Evolutionary conservation across 35 echinoderm and acorn worm species (phyloP), one percentile per base, ranked within the genome.

Genomic region (Patiria miniata): DNA sequence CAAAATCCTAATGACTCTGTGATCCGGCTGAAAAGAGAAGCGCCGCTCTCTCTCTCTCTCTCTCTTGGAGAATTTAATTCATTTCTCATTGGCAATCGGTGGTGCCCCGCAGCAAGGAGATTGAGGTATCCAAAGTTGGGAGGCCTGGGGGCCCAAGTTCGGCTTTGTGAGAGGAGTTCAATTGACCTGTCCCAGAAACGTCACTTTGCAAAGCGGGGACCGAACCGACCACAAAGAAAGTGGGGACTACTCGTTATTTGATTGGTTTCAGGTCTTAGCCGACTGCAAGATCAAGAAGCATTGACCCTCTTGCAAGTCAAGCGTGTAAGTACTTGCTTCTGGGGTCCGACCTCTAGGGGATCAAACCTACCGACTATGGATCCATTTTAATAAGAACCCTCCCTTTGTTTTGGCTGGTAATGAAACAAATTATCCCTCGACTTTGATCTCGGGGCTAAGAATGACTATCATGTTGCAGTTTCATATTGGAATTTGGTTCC

Each of bases 131-230:
- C 82, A 60, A 73, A 73, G 26, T 73, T 73, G 23, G 26, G 65
- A 26, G 19, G 65, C 65, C 65, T 73, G 65, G 65, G 65, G 65
- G 65, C 26, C 65, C 15, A 34, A 73, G 15, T 73, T 73, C 42
- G 26, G 65, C n/a, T 73, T 73, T 26, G 65, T 30, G 19, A 26
- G 34, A 7, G 65, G 65, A 73, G 65, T 73, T n/a, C 51, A 53
- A 84, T 37, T 51, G 82, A 84, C 82, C 82, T 84, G 82, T 29
- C 82, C 82, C 57, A 84, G 82, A 84, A 84, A 84, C 57, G 82
- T 84, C 29, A 51, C 39, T 47, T 81, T 44, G 78, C 26, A 42
- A 81, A 81, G 16, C 15, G 32, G 80, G 51, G 47, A 82, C 39
- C 39, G 50, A 23, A 82, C 42, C 42, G 4, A 12, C 4, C 42